Percentiles rank a stretch among this genome's conserved stretches.
Evolutionary conservation across 2,797 vertebrate genomes (phyloP).

Genomic region (Enteromius unitaeniatus): DNA sequence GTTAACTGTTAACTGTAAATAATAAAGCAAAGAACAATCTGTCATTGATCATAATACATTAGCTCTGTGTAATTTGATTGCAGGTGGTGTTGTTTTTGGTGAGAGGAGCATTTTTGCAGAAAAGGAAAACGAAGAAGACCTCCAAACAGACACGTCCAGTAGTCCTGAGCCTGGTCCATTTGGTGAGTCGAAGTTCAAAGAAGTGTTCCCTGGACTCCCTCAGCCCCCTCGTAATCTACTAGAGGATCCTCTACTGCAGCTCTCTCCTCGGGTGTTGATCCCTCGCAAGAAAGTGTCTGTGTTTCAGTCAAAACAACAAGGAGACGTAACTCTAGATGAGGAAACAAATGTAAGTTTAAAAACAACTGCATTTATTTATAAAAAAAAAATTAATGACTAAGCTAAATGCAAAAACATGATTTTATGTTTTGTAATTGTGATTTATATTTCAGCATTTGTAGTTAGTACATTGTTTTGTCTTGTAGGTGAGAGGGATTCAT

Average conservation of each 20-base stretch:
- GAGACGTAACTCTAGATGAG: constrained; percentile 23
- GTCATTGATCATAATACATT: background rate
- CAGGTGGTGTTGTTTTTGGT: constrained; percentile 50
- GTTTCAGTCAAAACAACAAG: constrained; percentile 57
- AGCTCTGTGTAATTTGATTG: background rate
- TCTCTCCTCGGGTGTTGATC: constrained; percentile 72
- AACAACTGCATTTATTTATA: background rate
- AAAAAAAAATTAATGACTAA: no score
- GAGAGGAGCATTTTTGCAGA: constrained; percentile 23
- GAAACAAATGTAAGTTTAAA: constrained; percentile 67
- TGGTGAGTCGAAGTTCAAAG: background rate
- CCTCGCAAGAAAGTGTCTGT: constrained; percentile 65
- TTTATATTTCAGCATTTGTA: background rate
- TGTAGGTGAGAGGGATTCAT: constrained; percentile 70
- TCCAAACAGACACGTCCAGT: background rate
- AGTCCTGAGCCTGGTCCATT: background rate
- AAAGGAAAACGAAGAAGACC: background rate
- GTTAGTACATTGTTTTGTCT: constrained; percentile 26
- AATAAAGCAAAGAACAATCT: background rate
- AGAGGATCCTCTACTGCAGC: constrained; percentile 73
- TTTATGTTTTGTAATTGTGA: background rate
- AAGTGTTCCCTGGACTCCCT: background rate
- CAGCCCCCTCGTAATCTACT: constrained; percentile 42
- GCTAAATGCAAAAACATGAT: background rate
- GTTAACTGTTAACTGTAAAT: background rate